Conservation (phyloP, 1,140 invertebrate genomes). For the Brachionus rotundiformis region DNA sequence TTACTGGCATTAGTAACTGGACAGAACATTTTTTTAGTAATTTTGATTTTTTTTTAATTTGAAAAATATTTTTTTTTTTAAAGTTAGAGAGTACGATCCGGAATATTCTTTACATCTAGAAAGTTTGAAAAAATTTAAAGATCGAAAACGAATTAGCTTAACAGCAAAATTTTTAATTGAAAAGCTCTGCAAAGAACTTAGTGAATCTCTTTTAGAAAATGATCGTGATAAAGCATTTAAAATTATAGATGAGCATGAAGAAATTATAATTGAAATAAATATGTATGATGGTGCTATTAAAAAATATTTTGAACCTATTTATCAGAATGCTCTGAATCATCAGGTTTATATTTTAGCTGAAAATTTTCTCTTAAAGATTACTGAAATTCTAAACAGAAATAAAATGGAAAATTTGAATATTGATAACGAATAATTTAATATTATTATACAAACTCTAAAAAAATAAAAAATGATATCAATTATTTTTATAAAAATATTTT, state of each 20-base stretch:
- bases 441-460: neutral
- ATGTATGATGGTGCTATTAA: neutral
- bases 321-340: neutral
- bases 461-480: neutral
- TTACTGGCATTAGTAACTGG: neutral
- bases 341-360: neutral
- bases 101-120: neutral
- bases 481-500: neutral
- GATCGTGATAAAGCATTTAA: neutral
- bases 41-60: constrained; percentile 1
- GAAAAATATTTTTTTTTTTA: neutral
- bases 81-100: neutral
- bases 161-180: neutral
- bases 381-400: neutral
- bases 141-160: neutral
- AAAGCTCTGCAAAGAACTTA: neutral
- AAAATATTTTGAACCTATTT: constrained; percentile 6
- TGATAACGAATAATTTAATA: neutral
- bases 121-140: neutral
- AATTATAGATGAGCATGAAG: constrained; percentile 1
- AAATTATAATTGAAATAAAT: neutral
- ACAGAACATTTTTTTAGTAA: neutral
- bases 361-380: neutral
- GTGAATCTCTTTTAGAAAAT: neutral
- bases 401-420: neutral